Conservation (phyloP, 2,888 invertebrate species). For the Drosophila ustulata region DNA sequence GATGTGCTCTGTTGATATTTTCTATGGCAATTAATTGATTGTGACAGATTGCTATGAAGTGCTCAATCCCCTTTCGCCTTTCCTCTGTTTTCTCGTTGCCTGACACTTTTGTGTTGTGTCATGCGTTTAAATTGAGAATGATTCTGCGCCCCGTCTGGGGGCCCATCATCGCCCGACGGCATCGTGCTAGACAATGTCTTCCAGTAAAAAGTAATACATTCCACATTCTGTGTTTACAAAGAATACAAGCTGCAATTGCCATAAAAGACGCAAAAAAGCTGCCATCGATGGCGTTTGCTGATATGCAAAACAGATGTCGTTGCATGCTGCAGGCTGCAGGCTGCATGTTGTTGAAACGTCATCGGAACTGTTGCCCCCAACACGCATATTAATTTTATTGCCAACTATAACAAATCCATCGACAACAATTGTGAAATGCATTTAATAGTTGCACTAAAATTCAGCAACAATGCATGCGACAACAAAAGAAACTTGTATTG, state of each 20-base stretch:
- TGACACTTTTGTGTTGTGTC: conserved; percentile 77
- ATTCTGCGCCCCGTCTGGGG: conserved; percentile 21
- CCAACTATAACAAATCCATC: conserved; percentile 78
- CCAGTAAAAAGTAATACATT: conserved; percentile 58
- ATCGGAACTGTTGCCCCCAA: conserved; percentile 69
- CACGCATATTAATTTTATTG: conserved; percentile 77
- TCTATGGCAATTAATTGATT: conserved; percentile 79
- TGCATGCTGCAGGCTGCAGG: conserved; percentile 26
- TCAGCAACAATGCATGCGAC: conserved; percentile 47
- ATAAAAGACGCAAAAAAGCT: conserved; percentile 54
- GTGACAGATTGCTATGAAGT: conserved; percentile 78
- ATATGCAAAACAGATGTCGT: conserved; percentile 73
- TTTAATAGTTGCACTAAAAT: conserved; percentile 70
- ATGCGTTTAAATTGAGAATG: conserved; percentile 73
- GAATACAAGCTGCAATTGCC: conserved; percentile 34
- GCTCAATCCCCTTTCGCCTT: conserved; percentile 14
- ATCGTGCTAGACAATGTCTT: conserved; percentile 44
- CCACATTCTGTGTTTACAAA: conserved; percentile 39
- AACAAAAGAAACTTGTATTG: conserved; percentile 22
- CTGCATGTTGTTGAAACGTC: conserved; percentile 52
- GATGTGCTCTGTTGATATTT: conserved; percentile 73
- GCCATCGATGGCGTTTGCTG: conserved; percentile 50
- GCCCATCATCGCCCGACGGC: conserved; percentile 23
- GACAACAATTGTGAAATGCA: conserved; percentile 72
- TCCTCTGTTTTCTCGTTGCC: conserved; percentile 30